Evolutionary conservation across 2,113 vertebrate genomes (phyloP), one percentile per base, ranked within the genome.

Genomic region (Phyllostomus hastatus): DNA sequence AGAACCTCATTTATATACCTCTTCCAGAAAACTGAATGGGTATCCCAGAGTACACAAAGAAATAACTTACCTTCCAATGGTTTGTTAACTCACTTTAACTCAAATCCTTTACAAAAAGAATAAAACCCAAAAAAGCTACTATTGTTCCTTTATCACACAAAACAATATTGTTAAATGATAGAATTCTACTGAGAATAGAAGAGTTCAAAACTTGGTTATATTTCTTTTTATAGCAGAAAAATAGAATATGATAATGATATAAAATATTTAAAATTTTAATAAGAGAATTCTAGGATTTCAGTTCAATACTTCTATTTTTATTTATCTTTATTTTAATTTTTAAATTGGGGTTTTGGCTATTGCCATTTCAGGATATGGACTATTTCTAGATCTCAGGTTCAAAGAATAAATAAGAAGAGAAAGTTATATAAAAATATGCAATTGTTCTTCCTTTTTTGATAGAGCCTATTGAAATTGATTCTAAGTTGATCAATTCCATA

Each of bases 301-400:
- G 41, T 33, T 90, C 72, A 70, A 38, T 75, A 64, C 26, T 59
- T 41, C 41, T 31, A n/a, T 64, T 93, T 90, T 78, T 57, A 80
- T 28, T 76, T 88, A 76, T 38, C 11, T 84, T 82, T 83, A 89
- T 73, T 91, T 92, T 35, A 48, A 81, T 57, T 87, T 97, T 87
- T 35, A 91, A 87, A 81, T 73, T 83, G 46, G 4, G 1, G 26
- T 85, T 75, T 12, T 86, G 57, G 10, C 7, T 95, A 64, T 87
- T 33, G 7, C 15, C 17, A 87, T 88, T 38, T 75, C 64, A 90
- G 26, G 7, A 83, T 92, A 38, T 73, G 79, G 24, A 67, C 20
- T n/a, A 33, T 64, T 76, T 79, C 22, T 90, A 57, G 41, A 93
- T 69, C 41, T 80, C 61, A 64, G 11, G 1, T 93, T 95, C 70